A percentile compares a stretch with the other conserved stretches of the same genome.
phyloP scores from a whole-genome alignment of 2,888 invertebrate species.

The Pyrgus malvae region DNA sequence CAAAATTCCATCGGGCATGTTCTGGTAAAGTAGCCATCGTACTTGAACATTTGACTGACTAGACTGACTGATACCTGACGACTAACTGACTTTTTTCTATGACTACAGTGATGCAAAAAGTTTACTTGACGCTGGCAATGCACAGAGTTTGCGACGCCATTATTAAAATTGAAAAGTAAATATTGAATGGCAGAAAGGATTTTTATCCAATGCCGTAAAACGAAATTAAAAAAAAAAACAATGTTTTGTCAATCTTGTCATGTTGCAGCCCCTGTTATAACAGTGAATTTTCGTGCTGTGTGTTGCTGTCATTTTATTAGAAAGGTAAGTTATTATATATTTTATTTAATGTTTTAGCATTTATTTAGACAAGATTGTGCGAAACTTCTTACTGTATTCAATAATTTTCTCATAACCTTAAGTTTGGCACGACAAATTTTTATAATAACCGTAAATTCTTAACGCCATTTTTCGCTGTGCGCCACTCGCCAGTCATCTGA shows the following conservation, averaged over 20 bases:
- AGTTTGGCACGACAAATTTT: slow-evolving; percentile 20
- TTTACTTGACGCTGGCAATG: too few relatives aligned
- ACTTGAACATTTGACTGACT: too few relatives aligned
- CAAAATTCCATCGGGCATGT: too few relatives aligned
- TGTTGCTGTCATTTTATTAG: slow-evolving; percentile 71
- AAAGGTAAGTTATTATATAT: slow-evolving; percentile 63
- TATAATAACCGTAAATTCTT: slow-evolving; percentile 53
- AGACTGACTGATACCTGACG: too few relatives aligned
- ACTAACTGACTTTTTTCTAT: too few relatives aligned
- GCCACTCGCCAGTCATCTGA: slow-evolving; percentile 59
- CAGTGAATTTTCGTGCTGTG: slow-evolving; percentile 70
- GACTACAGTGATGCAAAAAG: too few relatives aligned
- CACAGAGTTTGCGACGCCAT: too few relatives aligned
- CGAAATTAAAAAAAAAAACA: too few relatives aligned
- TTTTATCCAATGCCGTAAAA: too few relatives aligned
- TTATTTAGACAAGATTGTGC: slow-evolving; percentile 13
- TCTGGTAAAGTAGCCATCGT: too few relatives aligned
- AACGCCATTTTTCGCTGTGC: slow-evolving; percentile 76
- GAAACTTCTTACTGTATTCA: slow-evolving; percentile 8
- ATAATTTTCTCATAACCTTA: not conserved
- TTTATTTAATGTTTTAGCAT: slow-evolving; percentile 35
- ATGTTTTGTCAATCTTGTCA: slow-evolving; percentile 18
- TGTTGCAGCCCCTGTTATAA: slow-evolving; percentile 27
- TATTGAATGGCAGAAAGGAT: too few relatives aligned
- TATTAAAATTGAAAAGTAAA: too few relatives aligned